Evolutionary conservation across 2,113 vertebrate genomes (phyloP), one percentile per base, ranked within the genome.

Genomic region (Guaruba guarouba): DNA sequence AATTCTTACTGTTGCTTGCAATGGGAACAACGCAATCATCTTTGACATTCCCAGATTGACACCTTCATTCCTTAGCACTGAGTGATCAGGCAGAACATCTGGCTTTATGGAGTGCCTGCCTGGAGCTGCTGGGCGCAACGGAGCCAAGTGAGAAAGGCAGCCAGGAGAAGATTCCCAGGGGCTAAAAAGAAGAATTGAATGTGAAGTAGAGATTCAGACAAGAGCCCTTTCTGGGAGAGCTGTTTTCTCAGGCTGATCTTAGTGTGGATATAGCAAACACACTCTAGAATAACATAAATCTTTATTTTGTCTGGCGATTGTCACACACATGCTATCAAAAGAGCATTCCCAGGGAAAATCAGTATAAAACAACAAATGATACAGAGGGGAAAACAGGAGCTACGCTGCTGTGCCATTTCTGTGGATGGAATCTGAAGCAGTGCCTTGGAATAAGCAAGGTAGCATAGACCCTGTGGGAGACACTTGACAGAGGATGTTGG

Each of bases 371-470:
- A 77, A 79, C 31, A n/a, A 54, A 63, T 57, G 17, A 57, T 35
- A 68, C 9, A 10, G 29, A 15, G 31, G 12, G 0, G 1, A 8
- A 70, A 88, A 41, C 1, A 37, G 86, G 78, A 75, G 22, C 59
- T 68, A 27, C 0, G 0, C 48, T 48, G 37, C 35, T 1, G 0
- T 33, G n/a, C 4, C 22, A 0, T 5, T 63, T 29, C n/a, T 31
- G 10, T n/a, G 48, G 31, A 11, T 52, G 64, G 69, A 52, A 48
- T 62, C 23, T 48, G 81, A 78, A 79, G 17, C 41, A 46, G 11
- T 0, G 12, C 29, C 83, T 86, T 5, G 66, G 83, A 25, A 63
- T 23, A 37, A 52, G 27, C 19, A 9, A 51, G n/a, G 33, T 23
- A n/a, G 8, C 71, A 6, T 22, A 51, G 63, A 37, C 77, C n/a